Conservation (phyloP, 2,888 invertebrate genomes). For the Andricus curvator region DNA sequence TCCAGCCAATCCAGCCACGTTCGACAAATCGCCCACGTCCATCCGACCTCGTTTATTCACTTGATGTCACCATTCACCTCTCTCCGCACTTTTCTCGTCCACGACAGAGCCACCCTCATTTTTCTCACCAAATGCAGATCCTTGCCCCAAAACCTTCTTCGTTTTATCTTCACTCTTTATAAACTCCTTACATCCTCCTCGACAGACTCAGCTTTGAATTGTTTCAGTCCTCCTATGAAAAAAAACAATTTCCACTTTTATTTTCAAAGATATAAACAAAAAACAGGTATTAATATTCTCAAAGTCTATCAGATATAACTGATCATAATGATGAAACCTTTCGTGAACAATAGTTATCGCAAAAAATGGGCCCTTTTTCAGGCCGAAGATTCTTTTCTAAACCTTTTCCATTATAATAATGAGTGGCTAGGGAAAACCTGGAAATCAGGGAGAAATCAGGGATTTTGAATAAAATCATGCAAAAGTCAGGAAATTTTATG, state of each 20-base stretch:
- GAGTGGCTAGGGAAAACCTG: no score
- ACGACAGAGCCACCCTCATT: conserved; percentile 60
- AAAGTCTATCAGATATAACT: neutral
- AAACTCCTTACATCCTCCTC: neutral
- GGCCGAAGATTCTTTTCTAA: no score
- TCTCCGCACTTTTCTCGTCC: conserved; percentile 55
- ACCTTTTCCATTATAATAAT: no score
- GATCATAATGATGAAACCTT: no score
- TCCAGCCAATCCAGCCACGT: conserved; percentile 68
- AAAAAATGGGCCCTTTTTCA: no score
- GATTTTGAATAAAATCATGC: no score
- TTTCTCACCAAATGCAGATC: conserved; percentile 46
- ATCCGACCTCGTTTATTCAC: conserved; percentile 68
- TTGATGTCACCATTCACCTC: conserved; percentile 59
- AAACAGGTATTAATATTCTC: neutral
- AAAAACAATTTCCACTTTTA: neutral
- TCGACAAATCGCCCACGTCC: conserved; percentile 73
- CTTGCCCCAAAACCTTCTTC: neutral
- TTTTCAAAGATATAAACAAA: neutral
- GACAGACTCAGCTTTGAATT: neutral
- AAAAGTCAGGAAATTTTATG: no score
- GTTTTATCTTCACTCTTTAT: neutral
- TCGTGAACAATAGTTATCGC: no score
- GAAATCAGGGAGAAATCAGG: no score
- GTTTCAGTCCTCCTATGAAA: neutral